Conservation (phyloP, 2,113 vertebrate species). For the Hippocampus mohnikei region DNA sequence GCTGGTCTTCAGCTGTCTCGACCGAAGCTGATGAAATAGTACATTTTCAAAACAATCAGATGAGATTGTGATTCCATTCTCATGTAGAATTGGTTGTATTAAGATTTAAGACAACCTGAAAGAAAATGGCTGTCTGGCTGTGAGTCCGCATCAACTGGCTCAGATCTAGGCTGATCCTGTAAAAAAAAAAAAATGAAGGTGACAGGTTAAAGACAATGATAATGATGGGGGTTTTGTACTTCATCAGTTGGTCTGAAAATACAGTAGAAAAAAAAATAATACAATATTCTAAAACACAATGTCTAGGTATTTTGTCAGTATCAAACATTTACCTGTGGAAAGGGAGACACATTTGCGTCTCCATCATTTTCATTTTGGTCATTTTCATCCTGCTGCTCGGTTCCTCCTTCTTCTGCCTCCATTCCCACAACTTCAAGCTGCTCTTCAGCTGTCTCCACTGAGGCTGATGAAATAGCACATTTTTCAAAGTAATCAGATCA, state of each 20-base stretch:
- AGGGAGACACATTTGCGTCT: not conserved
- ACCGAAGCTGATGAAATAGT: not conserved
- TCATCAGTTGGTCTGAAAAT: no score
- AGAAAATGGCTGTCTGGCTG: no score
- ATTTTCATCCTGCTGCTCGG: not conserved
- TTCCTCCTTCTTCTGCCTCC: slow-evolving; percentile 1
- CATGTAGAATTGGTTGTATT: no score
- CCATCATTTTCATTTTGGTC: not conserved
- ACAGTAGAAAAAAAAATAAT: no score
- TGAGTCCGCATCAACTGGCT: no score
- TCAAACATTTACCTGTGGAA: slow-evolving; percentile 18
- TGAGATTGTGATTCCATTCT: no score
- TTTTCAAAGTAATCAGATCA: not conserved
- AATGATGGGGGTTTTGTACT: no score
- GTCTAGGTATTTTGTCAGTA: not conserved
- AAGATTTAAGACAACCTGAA: no score
- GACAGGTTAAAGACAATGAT: no score
- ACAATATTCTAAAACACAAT: not conserved
- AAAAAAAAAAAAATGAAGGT: no score
- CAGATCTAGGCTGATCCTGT: no score
- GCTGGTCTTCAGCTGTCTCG: slow-evolving; percentile 25
- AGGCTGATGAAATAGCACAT: not conserved
- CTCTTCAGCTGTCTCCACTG: slow-evolving; percentile 20
- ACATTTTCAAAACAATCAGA: not conserved
- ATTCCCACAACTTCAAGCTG: not conserved